Conservation (phyloP, 2,888 invertebrate species). For the Branchipolynoe longqiensis region DNA sequence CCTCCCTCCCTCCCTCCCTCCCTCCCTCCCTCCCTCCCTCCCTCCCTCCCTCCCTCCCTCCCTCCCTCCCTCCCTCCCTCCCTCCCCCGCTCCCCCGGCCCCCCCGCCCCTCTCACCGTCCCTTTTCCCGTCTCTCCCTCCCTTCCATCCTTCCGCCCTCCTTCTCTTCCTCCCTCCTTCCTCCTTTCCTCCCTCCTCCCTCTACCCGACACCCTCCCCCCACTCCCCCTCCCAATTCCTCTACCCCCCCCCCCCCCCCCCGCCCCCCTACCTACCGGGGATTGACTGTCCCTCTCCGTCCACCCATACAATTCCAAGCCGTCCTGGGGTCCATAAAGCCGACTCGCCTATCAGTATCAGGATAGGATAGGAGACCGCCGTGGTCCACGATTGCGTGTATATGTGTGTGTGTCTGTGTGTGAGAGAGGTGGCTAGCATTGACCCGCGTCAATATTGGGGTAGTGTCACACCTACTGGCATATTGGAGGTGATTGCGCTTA, state of each 20-base stretch:
- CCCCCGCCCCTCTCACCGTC: neutral
- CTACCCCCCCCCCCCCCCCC: neutral
- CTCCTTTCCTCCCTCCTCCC: neutral
- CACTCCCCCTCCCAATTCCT: no score
- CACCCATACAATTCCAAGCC: no score
- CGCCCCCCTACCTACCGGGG: neutral
- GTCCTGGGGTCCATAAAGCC: no score
- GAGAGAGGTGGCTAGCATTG: no score
- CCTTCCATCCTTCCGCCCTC: neutral
- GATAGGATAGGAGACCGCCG: no score
- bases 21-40: neutral
- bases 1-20: constrained; percentile 8
- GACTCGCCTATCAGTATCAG: no score
- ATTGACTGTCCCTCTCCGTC: neutral
- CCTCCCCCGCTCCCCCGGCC: neutral
- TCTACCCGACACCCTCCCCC: neutral
- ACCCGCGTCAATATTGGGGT: no score
- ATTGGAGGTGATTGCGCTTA: no score
- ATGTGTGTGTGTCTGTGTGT: no score
- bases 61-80: neutral
- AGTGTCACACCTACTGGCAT: no score
- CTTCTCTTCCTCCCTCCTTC: neutral
- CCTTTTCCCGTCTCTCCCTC: neutral
- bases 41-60: neutral
- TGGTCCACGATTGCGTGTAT: no score